Evolutionary conservation across 2,113 vertebrate species (phyloP), one percentile per base, ranked within the genome.

Genomic region (Grus americana): DNA sequence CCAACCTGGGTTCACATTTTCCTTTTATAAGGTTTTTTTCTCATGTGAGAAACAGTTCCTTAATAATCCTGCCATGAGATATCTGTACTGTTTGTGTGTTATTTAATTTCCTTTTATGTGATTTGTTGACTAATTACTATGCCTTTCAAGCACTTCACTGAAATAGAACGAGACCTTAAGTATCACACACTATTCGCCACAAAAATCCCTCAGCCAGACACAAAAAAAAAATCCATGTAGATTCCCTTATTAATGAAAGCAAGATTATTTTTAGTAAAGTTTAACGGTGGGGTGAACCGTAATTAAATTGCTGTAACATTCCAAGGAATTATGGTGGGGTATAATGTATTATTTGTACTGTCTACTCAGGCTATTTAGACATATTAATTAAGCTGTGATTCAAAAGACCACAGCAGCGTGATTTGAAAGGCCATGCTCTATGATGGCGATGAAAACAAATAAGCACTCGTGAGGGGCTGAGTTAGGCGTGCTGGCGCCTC

Each of bases 331-430:
- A 55, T n/a, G 34, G 40, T 55, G 29, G 21, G 23, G 7, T 71
- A 24, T 84, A 47, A 67, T 40, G 49, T 52, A 52, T 65, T 61
- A 79, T 71, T 92, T 58, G 34, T 85, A 50, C 20, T 63, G 38
- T 63, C 42, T 81, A 38, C 26, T 84, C 65, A 67, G 38, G 61
- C 50, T 91, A 87, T n/a, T 57, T 80, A 59, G 38, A 75, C 65
- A 72, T 79, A 61, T 85, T 97, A 91, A 91, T 75, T 87, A 90
- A 89, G 6, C 27, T 59, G n/a, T 79, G 76, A 88, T 86, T 92
- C 72, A 65, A 68, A 88, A 68, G 81, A 68, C 52, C 23, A 13
- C 21, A 79, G 27, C 21, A 79, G 21, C 2, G 0, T 49, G 36
- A 65, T 92, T 95, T 0, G 0, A 74, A 88, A 75, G 70, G 34